A percentile compares a stretch with the other conserved stretches of the same genome.
phyloP scores from a whole-genome alignment of 2,888 invertebrate species.

The Hemicrepidius hirtus region DNA sequence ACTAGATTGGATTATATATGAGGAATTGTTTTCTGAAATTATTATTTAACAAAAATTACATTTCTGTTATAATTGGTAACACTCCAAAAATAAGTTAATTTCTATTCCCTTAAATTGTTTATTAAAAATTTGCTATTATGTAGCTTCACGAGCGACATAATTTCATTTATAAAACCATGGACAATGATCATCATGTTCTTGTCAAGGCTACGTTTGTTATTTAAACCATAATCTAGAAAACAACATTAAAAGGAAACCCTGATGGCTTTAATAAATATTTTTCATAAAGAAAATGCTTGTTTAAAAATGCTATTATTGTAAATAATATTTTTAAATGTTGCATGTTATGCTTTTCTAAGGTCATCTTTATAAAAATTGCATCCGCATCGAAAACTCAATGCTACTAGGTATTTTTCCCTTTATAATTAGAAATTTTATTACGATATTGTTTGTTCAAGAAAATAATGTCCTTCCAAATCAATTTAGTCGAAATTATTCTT shows the following conservation, averaged over 20 bases:
- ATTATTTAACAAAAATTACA: too few species aligned
- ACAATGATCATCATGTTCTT: conserved; percentile 14
- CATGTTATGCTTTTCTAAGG: conserved; percentile 11
- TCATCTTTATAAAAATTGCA: conserved; percentile 36
- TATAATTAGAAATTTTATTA: too few species aligned
- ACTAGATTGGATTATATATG: too few species aligned
- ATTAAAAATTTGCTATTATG: too few species aligned
- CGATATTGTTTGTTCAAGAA: background rate
- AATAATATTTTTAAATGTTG: background rate
- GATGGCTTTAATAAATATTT: background rate
- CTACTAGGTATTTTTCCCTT: background rate
- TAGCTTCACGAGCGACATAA: background rate
- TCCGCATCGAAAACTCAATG: conserved; percentile 29
- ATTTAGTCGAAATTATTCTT: conserved; percentile 16
- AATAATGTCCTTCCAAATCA: conserved; percentile 16
- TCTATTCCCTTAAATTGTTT: background rate
- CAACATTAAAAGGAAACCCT: conserved; percentile 1
- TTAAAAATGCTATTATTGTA: background rate
- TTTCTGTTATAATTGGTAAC: too few species aligned
- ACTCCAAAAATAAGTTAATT: too few species aligned
- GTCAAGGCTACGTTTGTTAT: conserved; percentile 21
- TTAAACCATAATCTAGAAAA: background rate
- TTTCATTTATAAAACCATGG: conserved; percentile 7
- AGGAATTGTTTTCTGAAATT: too few species aligned
- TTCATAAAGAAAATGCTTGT: background rate